A percentile compares a stretch with the other conserved stretches of the same genome.
Evolutionary conservation across 2,113 vertebrate species (phyloP).

Genomic region (Entomyzon cyanotis): DNA sequence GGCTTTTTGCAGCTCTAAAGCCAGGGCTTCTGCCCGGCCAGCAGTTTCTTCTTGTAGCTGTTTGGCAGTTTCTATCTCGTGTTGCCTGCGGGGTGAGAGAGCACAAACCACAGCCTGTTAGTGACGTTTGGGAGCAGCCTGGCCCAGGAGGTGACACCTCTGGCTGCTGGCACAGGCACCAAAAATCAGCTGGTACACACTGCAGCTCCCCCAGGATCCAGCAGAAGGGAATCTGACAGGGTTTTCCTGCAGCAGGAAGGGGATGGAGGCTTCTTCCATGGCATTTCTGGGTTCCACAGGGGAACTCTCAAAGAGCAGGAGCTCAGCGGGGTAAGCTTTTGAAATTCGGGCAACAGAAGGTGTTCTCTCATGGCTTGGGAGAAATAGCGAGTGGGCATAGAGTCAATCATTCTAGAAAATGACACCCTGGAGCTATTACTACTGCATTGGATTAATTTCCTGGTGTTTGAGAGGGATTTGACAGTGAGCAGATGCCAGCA

Average conservation of each 20-base stretch:
- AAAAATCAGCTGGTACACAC: not conserved
- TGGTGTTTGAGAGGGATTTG: not conserved
- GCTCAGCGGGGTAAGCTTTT: not conserved
- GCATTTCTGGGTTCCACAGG: too few species aligned
- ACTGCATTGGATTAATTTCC: not conserved
- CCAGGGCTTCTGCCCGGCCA: constrained; percentile 12
- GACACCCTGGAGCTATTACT: not conserved
- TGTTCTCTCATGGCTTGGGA: not conserved
- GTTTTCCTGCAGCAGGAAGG: not conserved
- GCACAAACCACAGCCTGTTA: constrained; percentile 48
- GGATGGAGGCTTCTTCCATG: not conserved
- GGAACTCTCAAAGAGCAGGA: not conserved
- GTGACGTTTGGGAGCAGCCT: constrained; percentile 20
- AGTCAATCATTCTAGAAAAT: not conserved
- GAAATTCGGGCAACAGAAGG: not conserved
- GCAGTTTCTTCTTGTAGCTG: constrained; percentile 50
- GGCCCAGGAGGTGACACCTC: not conserved
- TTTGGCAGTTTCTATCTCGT: constrained; percentile 39
- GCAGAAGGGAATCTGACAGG: not conserved
- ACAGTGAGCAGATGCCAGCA: not conserved
- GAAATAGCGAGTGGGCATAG: not conserved
- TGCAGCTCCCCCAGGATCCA: not conserved
- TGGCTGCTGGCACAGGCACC: not conserved
- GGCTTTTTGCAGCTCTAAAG: constrained; percentile 16
- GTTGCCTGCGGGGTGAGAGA: constrained; percentile 26